These are phyloP conservation scores for Champsocephalus esox DNA, from an alignment of 2,797 vertebrate species.

Conservation along the genomic window DNA sequence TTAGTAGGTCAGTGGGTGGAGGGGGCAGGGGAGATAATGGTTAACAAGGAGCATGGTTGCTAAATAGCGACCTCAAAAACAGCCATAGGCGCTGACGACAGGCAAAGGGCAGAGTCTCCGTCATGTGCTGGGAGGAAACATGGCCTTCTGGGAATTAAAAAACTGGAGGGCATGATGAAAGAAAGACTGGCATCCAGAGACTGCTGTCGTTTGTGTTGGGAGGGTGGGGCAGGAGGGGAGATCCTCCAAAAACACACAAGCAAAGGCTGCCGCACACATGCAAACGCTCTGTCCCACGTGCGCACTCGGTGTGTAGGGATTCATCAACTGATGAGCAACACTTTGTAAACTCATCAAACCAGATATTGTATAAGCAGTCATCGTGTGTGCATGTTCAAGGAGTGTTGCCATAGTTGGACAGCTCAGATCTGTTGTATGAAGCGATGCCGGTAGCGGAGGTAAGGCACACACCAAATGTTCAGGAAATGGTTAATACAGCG, in stretches of 20 bases:
- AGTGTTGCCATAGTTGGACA: no score
- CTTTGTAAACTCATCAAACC: neutral
- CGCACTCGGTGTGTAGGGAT: constrained; percentile 15
- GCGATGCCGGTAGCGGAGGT: no score
- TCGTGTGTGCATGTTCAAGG: no score
- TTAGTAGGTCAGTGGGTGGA: constrained; percentile 67
- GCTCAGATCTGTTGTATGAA: no score
- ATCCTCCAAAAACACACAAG: constrained; percentile 28
- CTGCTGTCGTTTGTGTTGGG: constrained; percentile 48
- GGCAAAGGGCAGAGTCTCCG: constrained; percentile 21
- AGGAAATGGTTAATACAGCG: no score
- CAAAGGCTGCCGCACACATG: constrained; percentile 28
- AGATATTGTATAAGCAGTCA: constrained; percentile 17
- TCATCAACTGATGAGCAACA: no score
- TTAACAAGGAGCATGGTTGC: constrained; percentile 52
- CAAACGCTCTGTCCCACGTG: constrained; percentile 1
- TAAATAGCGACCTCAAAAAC: constrained; percentile 55
- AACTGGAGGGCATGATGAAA: constrained; percentile 21
- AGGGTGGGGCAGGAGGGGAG: constrained; percentile 24
- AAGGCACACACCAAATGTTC: no score
- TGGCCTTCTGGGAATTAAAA: constrained; percentile 37
- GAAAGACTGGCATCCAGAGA: constrained; percentile 25
- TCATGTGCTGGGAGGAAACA: constrained; percentile 35
- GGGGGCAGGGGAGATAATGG: constrained; percentile 49
- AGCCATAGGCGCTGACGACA: constrained; percentile 39